These are phyloP conservation scores for Illadopsis cleaveri DNA, from an alignment of 2,113 vertebrate species.

Conservation along the genomic window DNA sequence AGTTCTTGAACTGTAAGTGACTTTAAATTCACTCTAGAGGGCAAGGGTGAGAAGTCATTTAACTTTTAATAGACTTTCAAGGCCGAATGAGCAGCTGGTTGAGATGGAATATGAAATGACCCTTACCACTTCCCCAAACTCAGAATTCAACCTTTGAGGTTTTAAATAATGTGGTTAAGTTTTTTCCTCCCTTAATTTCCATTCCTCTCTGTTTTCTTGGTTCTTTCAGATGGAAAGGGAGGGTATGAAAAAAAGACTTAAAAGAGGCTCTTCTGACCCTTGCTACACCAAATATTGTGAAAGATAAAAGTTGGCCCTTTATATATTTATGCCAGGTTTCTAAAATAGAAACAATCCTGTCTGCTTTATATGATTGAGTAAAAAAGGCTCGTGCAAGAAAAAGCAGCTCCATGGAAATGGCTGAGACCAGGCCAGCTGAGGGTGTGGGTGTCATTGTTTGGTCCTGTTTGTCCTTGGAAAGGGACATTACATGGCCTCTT, in stretches of 20 bases:
- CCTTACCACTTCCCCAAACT: slow-evolving; percentile 18
- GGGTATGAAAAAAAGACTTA: background rate
- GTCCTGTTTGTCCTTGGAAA: background rate
- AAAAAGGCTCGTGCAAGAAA: background rate
- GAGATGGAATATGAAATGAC: slow-evolving; percentile 33
- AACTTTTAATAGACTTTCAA: slow-evolving; percentile 60
- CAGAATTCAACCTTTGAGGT: slow-evolving; percentile 26
- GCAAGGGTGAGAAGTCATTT: slow-evolving; percentile 52
- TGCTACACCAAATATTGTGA: background rate
- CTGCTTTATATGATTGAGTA: background rate
- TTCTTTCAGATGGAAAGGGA: background rate
- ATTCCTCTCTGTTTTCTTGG: background rate
- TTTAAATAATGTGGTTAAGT: background rate
- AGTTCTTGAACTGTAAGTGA: slow-evolving; percentile 63
- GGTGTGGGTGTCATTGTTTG: background rate
- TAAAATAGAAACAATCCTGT: background rate
- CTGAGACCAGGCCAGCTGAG: background rate
- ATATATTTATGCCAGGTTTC: background rate
- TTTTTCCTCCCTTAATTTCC: background rate
- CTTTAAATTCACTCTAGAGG: slow-evolving; percentile 58
- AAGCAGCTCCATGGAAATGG: background rate
- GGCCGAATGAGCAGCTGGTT: slow-evolving; percentile 32
- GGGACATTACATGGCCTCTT: background rate
- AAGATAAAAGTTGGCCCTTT: background rate
- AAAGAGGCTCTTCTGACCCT: background rate